Evolutionary conservation across 2,888 invertebrate genomes (phyloP).

Genomic region (Lasioglossum lativentre): DNA sequence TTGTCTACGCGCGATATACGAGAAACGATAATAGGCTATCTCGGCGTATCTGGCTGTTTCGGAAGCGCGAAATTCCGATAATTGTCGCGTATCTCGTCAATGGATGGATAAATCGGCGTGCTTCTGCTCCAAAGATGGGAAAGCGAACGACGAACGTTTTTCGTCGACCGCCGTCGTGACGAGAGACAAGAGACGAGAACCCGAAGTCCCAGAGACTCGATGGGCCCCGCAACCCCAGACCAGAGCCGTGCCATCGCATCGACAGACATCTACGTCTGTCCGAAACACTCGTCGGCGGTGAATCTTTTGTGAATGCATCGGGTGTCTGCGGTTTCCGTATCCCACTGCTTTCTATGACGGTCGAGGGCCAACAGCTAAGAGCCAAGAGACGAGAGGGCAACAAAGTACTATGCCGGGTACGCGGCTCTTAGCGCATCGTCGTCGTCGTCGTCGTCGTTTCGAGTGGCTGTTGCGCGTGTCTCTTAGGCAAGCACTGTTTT

Average conservation of each 20-base stretch:
- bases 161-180: neutral
- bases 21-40: slow-evolving; percentile 71
- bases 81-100: slow-evolving; percentile 66
- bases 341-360: slow-evolving; percentile 25
- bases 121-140: neutral
- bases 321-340: slow-evolving; percentile 60
- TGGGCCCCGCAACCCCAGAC: neutral
- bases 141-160: neutral
- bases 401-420: neutral
- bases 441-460: slow-evolving; percentile 72
- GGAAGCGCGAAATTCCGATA: slow-evolving; percentile 73
- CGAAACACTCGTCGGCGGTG: slow-evolving; percentile 56
- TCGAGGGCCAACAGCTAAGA: slow-evolving; percentile 28
- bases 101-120: slow-evolving; percentile 20
- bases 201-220: neutral
- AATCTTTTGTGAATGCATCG: slow-evolving; percentile 34
- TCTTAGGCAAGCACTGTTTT: neutral
- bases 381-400: slow-evolving; percentile 20
- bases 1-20: slow-evolving; percentile 76
- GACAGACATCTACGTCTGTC: neutral
- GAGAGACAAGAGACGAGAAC: neutral
- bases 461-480: slow-evolving; percentile 62
- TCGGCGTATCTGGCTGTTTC: slow-evolving; percentile 74
- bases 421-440: slow-evolving; percentile 76
- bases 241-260: neutral